Base-by-base conservation (phyloP, 2,888 invertebrate species). In the Steinernema carpocapsae region DNA sequence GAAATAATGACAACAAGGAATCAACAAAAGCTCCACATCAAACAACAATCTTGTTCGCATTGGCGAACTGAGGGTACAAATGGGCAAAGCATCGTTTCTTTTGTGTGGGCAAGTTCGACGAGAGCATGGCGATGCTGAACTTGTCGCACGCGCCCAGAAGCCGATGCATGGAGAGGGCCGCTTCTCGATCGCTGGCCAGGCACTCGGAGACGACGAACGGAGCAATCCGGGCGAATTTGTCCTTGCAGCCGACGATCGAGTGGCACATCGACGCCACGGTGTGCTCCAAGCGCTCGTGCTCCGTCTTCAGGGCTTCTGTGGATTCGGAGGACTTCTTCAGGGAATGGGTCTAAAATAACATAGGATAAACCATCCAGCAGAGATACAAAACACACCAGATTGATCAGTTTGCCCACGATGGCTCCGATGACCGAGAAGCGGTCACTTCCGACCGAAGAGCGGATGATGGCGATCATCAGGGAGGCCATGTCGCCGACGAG, bases 41-140 rank as follows among this genome's bases (percentile, higher is more conserved):
- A 24, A 56, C 76, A 48, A 77, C 76, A 24, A 77, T 77, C 56
- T 78, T 77, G 72, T 77, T 77, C 26, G 64, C 37, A n/a, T 71
- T 70, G 24, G 75, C 71, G 56, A 77, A 78, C 59, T 78, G 77
- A n/a, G 72, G 48, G 48, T 73, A 73, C 17, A 75, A 42, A 22
- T 42, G 43, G 37, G 77, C 74, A 24, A 77, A 78, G 32, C 70
- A 78, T 29, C 71, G 70, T 29, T 75, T 77, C 70, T 77, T 75
- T 14, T 46, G 42, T 17, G 78, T 56, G 4, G 74, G 70, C 17
- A 78, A 52, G 45, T 74, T 78, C 32, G 75, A 78, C 22, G 76
- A 71, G 10, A 78, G 72, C 72, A 78, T 14, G 14, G 78, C 75
- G 10, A 77, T 29, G 48, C 77, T 77, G 73, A 75, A 72, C 14